Percentiles rank a stretch among this genome's conserved stretches.
These are phyloP conservation scores for Axea sp. DNA, from an alignment of 2,888 invertebrate species.

Conservation along the genomic window DNA sequence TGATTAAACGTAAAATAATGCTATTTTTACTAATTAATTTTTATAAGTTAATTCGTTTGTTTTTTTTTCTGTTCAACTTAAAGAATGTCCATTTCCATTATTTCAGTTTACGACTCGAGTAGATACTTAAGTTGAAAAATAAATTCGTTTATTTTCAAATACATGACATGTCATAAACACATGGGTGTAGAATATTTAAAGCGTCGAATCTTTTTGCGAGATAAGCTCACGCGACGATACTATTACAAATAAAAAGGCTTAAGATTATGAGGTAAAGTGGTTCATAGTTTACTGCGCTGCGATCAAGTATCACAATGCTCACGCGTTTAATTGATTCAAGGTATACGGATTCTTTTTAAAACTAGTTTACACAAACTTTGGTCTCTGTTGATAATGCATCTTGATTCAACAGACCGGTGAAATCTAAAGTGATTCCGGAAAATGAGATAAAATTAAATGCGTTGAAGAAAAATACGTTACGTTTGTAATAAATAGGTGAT, in stretches of 20 bases:
- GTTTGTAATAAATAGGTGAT: neutral
- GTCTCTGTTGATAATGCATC: slow-evolving; percentile 14
- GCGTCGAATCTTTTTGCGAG: neutral
- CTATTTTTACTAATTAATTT: too few species aligned
- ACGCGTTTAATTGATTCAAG: slow-evolving; percentile 10
- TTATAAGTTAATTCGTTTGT: too few species aligned
- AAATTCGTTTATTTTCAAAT: too few species aligned
- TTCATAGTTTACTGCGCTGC: slow-evolving; percentile 25
- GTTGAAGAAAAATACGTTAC: slow-evolving; percentile 7
- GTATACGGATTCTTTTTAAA: slow-evolving; percentile 14
- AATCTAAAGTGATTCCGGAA: slow-evolving; percentile 35
- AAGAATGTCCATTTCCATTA: too few species aligned
- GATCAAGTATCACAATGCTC: slow-evolving; percentile 11
- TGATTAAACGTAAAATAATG: too few species aligned
- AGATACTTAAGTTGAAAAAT: too few species aligned
- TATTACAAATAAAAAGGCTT: neutral
- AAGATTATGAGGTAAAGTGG: slow-evolving; percentile 21
- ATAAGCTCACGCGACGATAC: neutral
- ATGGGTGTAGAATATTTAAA: too few species aligned
- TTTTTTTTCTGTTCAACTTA: too few species aligned
- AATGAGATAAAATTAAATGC: slow-evolving; percentile 35
- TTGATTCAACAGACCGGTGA: too few species aligned
- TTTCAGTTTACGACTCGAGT: too few species aligned
- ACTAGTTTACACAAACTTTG: slow-evolving; percentile 14
- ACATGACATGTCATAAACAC: too few species aligned